Evolutionary conservation across 2,888 invertebrate genomes (phyloP).

Genomic region (Mylabris sibirica): DNA sequence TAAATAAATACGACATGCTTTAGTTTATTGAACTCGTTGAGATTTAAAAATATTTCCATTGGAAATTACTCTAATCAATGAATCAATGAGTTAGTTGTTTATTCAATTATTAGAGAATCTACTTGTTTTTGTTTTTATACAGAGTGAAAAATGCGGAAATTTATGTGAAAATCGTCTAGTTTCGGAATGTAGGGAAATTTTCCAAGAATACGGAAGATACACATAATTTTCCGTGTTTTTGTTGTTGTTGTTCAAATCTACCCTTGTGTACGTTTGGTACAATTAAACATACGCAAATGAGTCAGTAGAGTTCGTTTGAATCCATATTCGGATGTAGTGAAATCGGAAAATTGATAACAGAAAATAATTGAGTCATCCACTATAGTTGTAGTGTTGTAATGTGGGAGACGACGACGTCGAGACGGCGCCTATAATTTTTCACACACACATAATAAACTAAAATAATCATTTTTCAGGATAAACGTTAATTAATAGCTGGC

Average conservation of each 20-base stretch:
- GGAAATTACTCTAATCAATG: background rate
- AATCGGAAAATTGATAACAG: slow-evolving; percentile 11
- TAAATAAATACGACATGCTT: background rate
- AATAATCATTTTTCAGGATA: slow-evolving; percentile 15
- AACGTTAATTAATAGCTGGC: background rate
- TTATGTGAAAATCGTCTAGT: background rate
- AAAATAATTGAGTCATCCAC: slow-evolving; percentile 22
- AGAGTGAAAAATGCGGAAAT: slow-evolving; percentile 1
- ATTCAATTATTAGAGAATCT: background rate
- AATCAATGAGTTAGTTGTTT: background rate
- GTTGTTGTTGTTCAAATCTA: too few species aligned
- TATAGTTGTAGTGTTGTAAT: background rate
- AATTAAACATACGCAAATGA: slow-evolving; percentile 11
- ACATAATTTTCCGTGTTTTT: too few species aligned
- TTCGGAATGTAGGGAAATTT: background rate
- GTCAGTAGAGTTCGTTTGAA: slow-evolving; percentile 12
- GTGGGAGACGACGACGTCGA: slow-evolving; percentile 26
- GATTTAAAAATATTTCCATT: background rate
- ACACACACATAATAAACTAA: background rate
- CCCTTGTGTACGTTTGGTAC: too few species aligned
- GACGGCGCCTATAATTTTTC: slow-evolving; percentile 21
- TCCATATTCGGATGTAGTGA: background rate
- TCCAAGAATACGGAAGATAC: too few species aligned
- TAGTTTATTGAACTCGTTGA: slow-evolving; percentile 1
- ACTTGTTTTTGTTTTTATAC: too few species aligned